These are phyloP conservation scores for Nipponia nippon DNA, from an alignment of 2,113 vertebrate genomes.

Conservation along the genomic window DNA sequence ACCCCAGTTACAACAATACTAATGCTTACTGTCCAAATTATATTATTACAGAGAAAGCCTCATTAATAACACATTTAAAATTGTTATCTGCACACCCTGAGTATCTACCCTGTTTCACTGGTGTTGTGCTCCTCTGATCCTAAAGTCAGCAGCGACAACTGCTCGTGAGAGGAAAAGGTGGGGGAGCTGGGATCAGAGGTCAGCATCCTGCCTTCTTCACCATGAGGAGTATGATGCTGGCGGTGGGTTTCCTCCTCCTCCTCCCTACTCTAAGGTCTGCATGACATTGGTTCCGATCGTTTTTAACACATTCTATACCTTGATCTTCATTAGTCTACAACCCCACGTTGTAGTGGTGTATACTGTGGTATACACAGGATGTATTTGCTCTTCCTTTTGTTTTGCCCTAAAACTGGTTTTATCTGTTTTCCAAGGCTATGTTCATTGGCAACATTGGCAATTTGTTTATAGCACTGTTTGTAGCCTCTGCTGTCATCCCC, in stretches of 20 bases:
- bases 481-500: not conserved
- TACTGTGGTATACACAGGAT: too few species aligned
- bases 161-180: not conserved
- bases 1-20: not conserved
- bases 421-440: not conserved
- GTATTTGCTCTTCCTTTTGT: not conserved
- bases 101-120: not conserved
- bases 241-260: not conserved
- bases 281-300: not conserved
- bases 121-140: not conserved
- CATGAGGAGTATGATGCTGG: accelerated
- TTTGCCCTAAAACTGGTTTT: not conserved
- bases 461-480: not conserved
- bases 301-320: not conserved
- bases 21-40: not conserved
- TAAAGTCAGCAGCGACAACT: not conserved
- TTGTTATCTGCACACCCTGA: accelerated
- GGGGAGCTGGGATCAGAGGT: not conserved
- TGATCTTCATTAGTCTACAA: not conserved
- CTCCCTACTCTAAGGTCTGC: not conserved
- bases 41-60: not conserved
- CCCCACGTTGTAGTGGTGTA: too few species aligned
- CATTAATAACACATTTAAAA: not conserved
- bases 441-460: not conserved
- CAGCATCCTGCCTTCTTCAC: not conserved